Evolutionary conservation across 2,113 vertebrate genomes (phyloP), one percentile per base, ranked within the genome.

Genomic region (Oreochromis tanganicae): DNA sequence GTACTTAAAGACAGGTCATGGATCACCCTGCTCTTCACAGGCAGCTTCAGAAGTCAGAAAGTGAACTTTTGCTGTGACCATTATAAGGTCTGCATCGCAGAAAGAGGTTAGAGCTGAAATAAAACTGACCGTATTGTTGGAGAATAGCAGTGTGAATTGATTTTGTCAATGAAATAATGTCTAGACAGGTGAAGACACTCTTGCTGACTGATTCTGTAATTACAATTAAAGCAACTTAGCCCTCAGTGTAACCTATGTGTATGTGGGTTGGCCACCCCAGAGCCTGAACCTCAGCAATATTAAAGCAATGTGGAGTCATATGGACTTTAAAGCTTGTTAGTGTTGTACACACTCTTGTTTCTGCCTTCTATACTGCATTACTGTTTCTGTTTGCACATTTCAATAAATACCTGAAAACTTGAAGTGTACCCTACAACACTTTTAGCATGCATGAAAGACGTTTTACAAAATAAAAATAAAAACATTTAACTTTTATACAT

Each of bases 1-100:
- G 94, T 95, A 87, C 93, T 95, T 95, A 94, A 95, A 94, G 94
- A 91, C 81, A 13, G 95, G 93, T 95, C 94, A 95, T 88, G 94
- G 93, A 94, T 96, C 94, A 93, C 89, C 85, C 83, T 83, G 90
- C 85, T 93, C 93, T 92, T 95, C 90, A 87, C 80, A 88, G 85
- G 82, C 83, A 57, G 88, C 90, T 88, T 92, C 90, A 93, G 91
- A 94, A 89, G 90, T 89, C 91, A 43, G 83, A 73, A 36, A 54
- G 78, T 85, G 87, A 93, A 94, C 91, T 87, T 93, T 75, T 93
- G 85, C 83, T 21, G 80, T 56, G 48, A 79, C 89, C 63, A 86
- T 88, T 91, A 86, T 88, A 87, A 86, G 86, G 90, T 90, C 94
- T 82, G 36, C 50, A 4, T 34, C 11, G 9, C 43, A 63, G 87